phyloP scores from a whole-genome alignment of 2,797 vertebrate species.

The Jordanella pulchra region DNA sequence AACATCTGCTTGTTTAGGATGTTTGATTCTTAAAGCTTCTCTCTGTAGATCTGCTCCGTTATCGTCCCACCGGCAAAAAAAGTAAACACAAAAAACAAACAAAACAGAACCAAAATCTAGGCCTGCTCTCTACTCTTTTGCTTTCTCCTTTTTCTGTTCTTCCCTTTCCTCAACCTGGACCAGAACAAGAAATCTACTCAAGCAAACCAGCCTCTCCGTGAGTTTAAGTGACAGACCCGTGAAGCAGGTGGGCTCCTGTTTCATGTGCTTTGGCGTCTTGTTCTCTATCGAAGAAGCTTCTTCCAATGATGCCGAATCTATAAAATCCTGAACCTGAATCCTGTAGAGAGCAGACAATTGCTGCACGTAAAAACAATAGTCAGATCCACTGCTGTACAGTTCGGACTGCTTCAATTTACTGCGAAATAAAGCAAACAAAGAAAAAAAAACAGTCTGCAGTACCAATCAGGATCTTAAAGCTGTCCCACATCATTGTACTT shows the following conservation, averaged over 20 bases:
- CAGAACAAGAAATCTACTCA: conserved; percentile 58
- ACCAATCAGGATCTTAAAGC: no score
- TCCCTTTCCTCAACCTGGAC: conserved; percentile 28
- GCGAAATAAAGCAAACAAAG: background rate
- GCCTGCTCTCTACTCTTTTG: conserved; percentile 1
- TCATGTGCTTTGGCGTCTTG: conserved; percentile 51
- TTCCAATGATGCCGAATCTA: conserved; percentile 30
- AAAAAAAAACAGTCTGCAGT: no score
- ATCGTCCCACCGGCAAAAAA: background rate
- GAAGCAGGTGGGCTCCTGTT: conserved; percentile 62
- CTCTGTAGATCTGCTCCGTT: conserved; percentile 37
- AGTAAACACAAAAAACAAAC: background rate
- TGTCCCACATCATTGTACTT: background rate
- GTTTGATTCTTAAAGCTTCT: conserved; percentile 14
- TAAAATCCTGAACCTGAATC: conserved; percentile 51
- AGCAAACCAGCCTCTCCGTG: conserved; percentile 69
- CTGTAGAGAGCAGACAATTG: conserved; percentile 66
- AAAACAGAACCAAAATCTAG: background rate
- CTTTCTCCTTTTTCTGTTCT: conserved; percentile 11
- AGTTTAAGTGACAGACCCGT: conserved; percentile 67
- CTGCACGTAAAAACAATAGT: conserved; percentile 19
- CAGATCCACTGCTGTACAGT: background rate
- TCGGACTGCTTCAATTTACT: background rate
- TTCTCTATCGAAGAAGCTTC: conserved; percentile 29
- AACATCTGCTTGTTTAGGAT: conserved; percentile 52